A percentile compares a stretch with the other conserved stretches of the same genome.
Conservation (phyloP, 1,140 invertebrate genomes). For the Drosophila mojavensis region DNA sequence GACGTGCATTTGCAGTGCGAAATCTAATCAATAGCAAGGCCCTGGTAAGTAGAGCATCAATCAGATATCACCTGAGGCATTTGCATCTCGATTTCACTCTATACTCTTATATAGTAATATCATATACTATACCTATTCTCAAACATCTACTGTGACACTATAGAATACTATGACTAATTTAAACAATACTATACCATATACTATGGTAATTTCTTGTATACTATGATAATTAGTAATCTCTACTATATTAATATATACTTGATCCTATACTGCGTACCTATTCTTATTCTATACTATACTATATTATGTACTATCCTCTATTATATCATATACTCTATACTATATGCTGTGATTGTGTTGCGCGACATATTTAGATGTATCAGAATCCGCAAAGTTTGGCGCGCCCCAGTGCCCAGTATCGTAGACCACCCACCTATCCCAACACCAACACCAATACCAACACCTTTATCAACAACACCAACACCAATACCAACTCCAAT, state of each 20-base stretch:
- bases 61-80: neutral
- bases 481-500: conserved; percentile 26
- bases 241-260: no score
- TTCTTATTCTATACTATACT: no score
- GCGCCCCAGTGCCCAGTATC: conserved; percentile 80
- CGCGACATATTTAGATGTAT: conserved; percentile 63
- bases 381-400: conserved; percentile 79
- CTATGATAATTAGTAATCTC: no score
- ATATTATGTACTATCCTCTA: neutral
- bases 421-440: conserved; percentile 74
- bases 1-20: conserved; percentile 85
- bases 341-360: neutral
- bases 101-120: neutral
- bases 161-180: no score
- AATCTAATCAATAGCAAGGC: conserved; percentile 88
- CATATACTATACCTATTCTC: neutral
- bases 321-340: neutral
- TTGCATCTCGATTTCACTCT: neutral
- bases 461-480: conserved; percentile 31
- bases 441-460: conserved; percentile 35
- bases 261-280: no score
- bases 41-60: conserved; percentile 84
- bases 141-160: neutral
- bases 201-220: no score
- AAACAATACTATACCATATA: no score